These are phyloP conservation scores for Drosophila percnosoma DNA, from an alignment of 2,888 invertebrate genomes.

Conservation along the genomic window DNA sequence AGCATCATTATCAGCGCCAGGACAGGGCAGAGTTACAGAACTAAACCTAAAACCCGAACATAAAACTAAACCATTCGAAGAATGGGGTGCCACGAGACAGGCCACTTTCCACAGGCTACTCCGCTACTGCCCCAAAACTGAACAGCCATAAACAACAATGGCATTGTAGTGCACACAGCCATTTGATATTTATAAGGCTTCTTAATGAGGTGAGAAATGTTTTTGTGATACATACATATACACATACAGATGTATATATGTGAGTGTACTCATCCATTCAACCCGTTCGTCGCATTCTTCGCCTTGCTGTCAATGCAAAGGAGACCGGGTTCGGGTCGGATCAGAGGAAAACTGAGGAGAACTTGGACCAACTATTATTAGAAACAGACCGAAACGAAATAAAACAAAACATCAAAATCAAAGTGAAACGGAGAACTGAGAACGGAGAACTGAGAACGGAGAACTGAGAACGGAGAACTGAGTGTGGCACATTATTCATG, in stretches of 20 bases:
- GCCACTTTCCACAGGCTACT: conserved; percentile 16
- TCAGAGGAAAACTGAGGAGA: conserved; percentile 1
- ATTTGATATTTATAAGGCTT: conserved; percentile 44
- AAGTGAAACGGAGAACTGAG: conserved; percentile 4
- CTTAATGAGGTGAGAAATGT: conserved; percentile 58
- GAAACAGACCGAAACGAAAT: conserved; percentile 10
- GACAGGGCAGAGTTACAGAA: background rate
- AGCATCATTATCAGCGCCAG: background rate
- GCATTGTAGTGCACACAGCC: conserved; percentile 12
- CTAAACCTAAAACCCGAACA: no score
- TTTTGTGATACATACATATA: conserved; percentile 12
- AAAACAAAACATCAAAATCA: background rate
- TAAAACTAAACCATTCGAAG: background rate
- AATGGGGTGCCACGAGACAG: background rate
- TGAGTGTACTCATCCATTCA: conserved; percentile 8
- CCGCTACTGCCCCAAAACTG: background rate
- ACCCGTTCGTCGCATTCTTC: conserved; percentile 10
- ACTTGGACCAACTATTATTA: conserved; percentile 31
- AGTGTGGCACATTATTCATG: conserved; percentile 8
- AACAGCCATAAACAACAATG: conserved; percentile 28
- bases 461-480: background rate
- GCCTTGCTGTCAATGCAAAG: conserved; percentile 4
- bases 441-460: background rate
- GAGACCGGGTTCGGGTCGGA: conserved; percentile 5
- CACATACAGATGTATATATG: background rate